These are phyloP conservation scores for Pachliopta kotzebuea DNA, from an alignment of 2,888 invertebrate species.

Conservation along the genomic window DNA sequence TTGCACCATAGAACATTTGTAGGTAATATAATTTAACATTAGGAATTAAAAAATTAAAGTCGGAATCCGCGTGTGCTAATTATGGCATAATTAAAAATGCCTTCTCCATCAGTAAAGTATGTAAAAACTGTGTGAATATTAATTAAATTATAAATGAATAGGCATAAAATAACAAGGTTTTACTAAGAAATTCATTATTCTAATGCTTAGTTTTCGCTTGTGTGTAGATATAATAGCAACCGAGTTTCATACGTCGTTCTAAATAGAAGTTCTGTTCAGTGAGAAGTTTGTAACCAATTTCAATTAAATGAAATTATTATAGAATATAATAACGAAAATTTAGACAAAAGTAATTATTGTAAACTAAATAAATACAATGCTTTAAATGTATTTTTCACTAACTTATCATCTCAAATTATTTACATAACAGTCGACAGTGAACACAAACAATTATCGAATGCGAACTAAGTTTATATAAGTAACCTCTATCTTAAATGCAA, in stretches of 20 bases:
- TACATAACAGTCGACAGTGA: neutral
- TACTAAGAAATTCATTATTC: neutral
- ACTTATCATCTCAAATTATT: neutral
- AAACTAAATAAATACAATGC: no score
- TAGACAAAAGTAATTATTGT: no score
- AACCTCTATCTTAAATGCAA: neutral
- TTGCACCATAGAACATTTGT: conserved; percentile 9
- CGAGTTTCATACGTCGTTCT: no score
- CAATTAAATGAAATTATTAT: no score
- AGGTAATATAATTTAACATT: conserved; percentile 6
- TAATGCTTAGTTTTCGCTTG: neutral
- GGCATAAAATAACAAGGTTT: neutral
- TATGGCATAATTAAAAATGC: conserved; percentile 13
- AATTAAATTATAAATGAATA: neutral
- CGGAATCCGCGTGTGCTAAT: conserved; percentile 4
- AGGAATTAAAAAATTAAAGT: conserved; percentile 10
- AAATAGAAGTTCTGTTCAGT: neutral
- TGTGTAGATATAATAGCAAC: neutral
- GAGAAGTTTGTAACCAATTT: neutral
- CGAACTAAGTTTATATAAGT: neutral
- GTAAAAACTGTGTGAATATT: neutral
- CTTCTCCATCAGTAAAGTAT: neutral
- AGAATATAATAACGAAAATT: no score
- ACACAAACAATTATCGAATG: conserved; percentile 1
- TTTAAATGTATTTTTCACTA: neutral